Percentiles rank a stretch among this genome's conserved stretches.
Conservation (phyloP, 2,888 invertebrate genomes). For the Drosophila demipolita region DNA sequence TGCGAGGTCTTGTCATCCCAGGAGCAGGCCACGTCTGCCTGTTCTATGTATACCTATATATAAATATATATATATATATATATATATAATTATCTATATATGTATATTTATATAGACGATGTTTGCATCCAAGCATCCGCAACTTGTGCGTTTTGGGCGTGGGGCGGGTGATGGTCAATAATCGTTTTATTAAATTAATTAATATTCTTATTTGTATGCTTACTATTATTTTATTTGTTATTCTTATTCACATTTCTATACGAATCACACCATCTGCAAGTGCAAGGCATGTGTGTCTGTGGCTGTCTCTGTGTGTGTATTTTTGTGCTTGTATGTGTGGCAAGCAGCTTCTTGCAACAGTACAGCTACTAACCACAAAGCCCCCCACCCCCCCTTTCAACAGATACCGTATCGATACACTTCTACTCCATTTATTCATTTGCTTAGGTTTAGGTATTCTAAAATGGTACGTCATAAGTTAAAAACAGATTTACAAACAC, state of each 20-base stretch:
- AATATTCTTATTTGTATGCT: slow-evolving; percentile 45
- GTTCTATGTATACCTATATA: slow-evolving; percentile 48
- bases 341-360: slow-evolving; percentile 1
- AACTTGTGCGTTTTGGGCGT: slow-evolving; percentile 59
- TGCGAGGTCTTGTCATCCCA: slow-evolving; percentile 63
- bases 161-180: slow-evolving; percentile 56
- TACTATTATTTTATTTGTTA: slow-evolving; percentile 42
- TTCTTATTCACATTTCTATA: slow-evolving; percentile 31
- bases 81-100: slow-evolving; percentile 34
- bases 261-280: slow-evolving; percentile 23
- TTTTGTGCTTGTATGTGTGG: neutral
- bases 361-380: slow-evolving; percentile 6
- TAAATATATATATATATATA: slow-evolving; percentile 29
- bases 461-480: slow-evolving; percentile 69
- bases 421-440: slow-evolving; percentile 62
- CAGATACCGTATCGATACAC: slow-evolving; percentile 33
- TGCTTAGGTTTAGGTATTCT: slow-evolving; percentile 75
- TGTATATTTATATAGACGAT: slow-evolving; percentile 19
- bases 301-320: neutral
- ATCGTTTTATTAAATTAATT: slow-evolving; percentile 51
- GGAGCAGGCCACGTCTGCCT: slow-evolving; percentile 59
- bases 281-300: slow-evolving; percentile 2
- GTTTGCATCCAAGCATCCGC: slow-evolving; percentile 44
- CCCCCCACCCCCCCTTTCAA: neutral
- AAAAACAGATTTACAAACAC: slow-evolving; percentile 39